Percentiles rank a stretch among this genome's conserved stretches.
Conservation (phyloP, 2,113 vertebrate genomes). For the Erinaceus europaeus region DNA sequence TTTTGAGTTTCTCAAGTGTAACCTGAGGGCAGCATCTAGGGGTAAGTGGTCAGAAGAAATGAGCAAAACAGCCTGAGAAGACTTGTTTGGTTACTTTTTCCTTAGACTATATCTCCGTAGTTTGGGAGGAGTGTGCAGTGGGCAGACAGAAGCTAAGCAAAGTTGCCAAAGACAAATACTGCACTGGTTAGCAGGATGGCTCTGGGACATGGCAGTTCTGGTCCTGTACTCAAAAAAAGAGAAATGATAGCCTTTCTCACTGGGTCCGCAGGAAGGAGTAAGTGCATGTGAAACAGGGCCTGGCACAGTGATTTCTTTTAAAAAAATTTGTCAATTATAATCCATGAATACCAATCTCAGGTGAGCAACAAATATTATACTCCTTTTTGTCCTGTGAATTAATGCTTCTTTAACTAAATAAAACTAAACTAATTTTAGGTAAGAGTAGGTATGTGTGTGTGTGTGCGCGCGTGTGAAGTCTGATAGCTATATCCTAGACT, state of each 20-base stretch:
- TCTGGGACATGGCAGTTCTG: background rate
- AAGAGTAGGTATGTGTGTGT: background rate
- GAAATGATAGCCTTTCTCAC: background rate
- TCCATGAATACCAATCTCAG: background rate
- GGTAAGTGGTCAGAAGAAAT: background rate
- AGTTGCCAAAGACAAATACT: background rate
- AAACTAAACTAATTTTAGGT: background rate
- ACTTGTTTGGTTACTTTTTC: background rate
- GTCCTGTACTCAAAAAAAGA: background rate
- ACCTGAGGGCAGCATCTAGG: constrained; percentile 53
- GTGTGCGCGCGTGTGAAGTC: background rate
- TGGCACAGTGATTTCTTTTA: background rate
- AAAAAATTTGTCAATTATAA: background rate
- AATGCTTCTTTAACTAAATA: background rate
- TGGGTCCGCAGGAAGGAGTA: background rate
- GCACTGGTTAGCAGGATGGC: background rate
- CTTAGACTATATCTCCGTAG: background rate
- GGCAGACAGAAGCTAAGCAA: background rate
- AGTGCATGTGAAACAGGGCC: background rate
- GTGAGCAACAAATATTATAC: background rate
- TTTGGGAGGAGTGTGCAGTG: no score
- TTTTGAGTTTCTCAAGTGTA: constrained; percentile 61
- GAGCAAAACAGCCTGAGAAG: background rate
- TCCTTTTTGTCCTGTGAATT: background rate
- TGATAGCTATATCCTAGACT: background rate